Base-by-base conservation (phyloP, 1,140 invertebrate genomes). In the Drosophila suzukii region DNA sequence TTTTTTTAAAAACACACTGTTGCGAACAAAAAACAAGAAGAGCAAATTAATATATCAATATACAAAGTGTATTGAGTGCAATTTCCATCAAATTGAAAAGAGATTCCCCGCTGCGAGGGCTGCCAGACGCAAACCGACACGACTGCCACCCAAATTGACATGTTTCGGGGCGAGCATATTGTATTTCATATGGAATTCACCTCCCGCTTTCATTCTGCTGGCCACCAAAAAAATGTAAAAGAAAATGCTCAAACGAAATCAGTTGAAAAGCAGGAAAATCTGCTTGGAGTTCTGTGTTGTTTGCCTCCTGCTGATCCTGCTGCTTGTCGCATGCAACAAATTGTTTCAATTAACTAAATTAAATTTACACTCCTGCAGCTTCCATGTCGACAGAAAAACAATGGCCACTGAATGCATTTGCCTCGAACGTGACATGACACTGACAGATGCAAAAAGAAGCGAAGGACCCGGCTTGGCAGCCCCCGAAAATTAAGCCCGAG, bases 331-430 rank as follows among this genome's bases (percentile, higher is more conserved):
- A 82, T 91, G 88, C 88, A 91, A 91, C 88, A 91, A 91, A 91
- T 91, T 91, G 88, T 91, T 91, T 91, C 88, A 91, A 91, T 91
- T 91, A 91, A 91, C 88, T 91, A 91, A 91, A 91, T 91, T 91
- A 91, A 91, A 91, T 91, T 91, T 88, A 90, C 88, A 91, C 84
- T 88, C 84, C 79, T 82, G 82, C 82, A 88, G 83, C 78, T 75
- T 82, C 81, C 78, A 74, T 50, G 50, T 70, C 51, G 65, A 47
- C 71, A 66, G 49, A 65, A 43, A 56, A 81, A 43, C 66, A 73
- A 66, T 71, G 63, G 67, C 63, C 49, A 84, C 78, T 77, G 83
- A 80, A 88, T 89, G 80, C 83, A 88, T 88, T 88, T 88, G 70
- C 60, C 79, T 73, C 73, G 86, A 75, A 82, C 81, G 78, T 90